Evolutionary conservation across 1,140 invertebrate genomes (phyloP), one percentile per base, ranked within the genome.

Genomic region (Archivesica marissinica): DNA sequence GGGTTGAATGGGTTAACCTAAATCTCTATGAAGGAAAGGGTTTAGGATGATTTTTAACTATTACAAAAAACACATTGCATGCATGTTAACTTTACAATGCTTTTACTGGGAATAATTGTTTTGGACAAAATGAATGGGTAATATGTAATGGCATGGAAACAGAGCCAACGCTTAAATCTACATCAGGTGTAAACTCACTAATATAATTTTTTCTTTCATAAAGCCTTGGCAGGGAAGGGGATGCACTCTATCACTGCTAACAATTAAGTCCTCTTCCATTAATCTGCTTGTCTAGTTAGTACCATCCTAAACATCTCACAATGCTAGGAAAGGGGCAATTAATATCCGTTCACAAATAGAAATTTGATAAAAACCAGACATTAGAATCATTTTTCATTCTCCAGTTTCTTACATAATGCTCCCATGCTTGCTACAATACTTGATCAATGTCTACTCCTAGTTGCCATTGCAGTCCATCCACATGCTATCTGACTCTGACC

Each of bases 341-440:
- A 79, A 79, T 79, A 66, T 79, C 77, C 66, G 59, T 79, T 79
- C 39, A 41, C 35, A 64, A 68, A 64, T 64, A 79, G 56, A 79
- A 50, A 79, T 41, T 47, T 79, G 77, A 79, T 79, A 68, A 61
- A 64, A 50, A 44, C 77, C 77, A 79, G 77, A 68, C 77, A 44
- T 66, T 33, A 35, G 50, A 66, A 79, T 79, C 47, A 79, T 79
- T 79, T 79, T 79, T 79, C 77, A 79, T 79, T 64, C 47, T 44
- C 68, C 39, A 33, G 33, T 72, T 41, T 72, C 68, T 72, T 72
- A 72, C 41, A 72, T 72, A 72, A 72, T 72, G 68, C 4, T 72
- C 15, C 41, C 25, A 25, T 47, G 41, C 28, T 2, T 9, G 11
- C 25, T 50, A 13, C 41, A 2, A 30, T 23, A 72, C 68, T 72